Percentiles rank a stretch among this genome's conserved stretches.
Evolutionary conservation across 2,888 invertebrate genomes (phyloP).

Genomic region (Stenodera caucasica): DNA sequence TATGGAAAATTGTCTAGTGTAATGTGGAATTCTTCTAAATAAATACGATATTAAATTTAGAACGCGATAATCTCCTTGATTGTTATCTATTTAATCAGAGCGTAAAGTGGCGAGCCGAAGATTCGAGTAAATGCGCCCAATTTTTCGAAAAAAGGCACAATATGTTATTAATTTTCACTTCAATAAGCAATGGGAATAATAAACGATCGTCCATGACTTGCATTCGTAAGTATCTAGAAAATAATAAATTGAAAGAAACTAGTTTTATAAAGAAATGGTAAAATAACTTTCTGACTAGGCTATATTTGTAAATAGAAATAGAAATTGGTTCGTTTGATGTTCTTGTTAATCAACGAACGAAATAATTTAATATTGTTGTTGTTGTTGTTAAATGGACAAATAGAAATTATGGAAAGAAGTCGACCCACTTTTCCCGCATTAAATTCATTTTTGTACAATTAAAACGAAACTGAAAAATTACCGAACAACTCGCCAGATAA

Average conservation of each 20-base stretch:
- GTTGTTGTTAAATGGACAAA: neutral
- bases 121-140: neutral
- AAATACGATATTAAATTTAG: neutral
- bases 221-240: neutral
- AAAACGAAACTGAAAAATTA: too few relatives aligned
- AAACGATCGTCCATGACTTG: neutral
- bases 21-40: too few relatives aligned
- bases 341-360: neutral
- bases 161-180: too few relatives aligned
- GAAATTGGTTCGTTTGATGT: neutral
- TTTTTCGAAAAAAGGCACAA: too few relatives aligned
- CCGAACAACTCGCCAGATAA: too few relatives aligned
- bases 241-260: neutral
- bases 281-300: neutral
- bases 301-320: neutral
- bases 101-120: neutral
- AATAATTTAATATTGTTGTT: neutral
- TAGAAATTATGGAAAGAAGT: neutral
- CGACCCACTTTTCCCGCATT: neutral
- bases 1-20: too few relatives aligned
- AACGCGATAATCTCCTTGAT: neutral
- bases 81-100: neutral
- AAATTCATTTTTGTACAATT: too few relatives aligned
- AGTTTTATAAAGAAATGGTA: too few relatives aligned
- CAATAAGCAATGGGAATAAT: too few relatives aligned